Conservation (phyloP, 2,113 vertebrate species). For the Lichenostomus cassidix region DNA sequence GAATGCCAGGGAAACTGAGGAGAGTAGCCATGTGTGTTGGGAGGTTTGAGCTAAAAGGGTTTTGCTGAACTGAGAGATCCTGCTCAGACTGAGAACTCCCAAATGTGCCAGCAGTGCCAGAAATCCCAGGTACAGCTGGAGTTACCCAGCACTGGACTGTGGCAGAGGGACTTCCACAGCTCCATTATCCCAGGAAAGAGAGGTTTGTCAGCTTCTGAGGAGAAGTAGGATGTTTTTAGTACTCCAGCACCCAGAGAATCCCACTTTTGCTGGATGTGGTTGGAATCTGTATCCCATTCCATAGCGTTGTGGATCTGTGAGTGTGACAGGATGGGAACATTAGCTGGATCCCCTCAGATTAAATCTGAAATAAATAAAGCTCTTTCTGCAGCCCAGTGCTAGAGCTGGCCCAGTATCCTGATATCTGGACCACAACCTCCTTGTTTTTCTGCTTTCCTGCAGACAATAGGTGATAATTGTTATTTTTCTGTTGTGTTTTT, state of each 20-base stretch:
- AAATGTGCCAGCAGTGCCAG: not conserved
- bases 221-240: not conserved
- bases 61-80: not conserved
- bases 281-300: not conserved
- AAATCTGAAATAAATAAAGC: not conserved
- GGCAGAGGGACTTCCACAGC: not conserved
- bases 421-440: not conserved
- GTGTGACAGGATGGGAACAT: not conserved
- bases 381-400: not conserved
- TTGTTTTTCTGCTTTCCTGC: not conserved
- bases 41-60: not conserved
- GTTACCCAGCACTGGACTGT: not conserved
- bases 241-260: not conserved
- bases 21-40: constrained; percentile 76
- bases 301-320: not conserved
- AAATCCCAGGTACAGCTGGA: not conserved
- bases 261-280: not conserved
- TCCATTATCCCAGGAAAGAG: not conserved
- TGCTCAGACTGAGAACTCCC: not conserved
- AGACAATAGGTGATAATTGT: constrained; percentile 80
- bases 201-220: not conserved
- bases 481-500: constrained; percentile 75
- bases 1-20: constrained; percentile 79
- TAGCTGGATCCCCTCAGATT: not conserved
- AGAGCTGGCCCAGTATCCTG: not conserved